Conservation (phyloP, 2,888 invertebrate genomes). For the Erebia aethiops region DNA sequence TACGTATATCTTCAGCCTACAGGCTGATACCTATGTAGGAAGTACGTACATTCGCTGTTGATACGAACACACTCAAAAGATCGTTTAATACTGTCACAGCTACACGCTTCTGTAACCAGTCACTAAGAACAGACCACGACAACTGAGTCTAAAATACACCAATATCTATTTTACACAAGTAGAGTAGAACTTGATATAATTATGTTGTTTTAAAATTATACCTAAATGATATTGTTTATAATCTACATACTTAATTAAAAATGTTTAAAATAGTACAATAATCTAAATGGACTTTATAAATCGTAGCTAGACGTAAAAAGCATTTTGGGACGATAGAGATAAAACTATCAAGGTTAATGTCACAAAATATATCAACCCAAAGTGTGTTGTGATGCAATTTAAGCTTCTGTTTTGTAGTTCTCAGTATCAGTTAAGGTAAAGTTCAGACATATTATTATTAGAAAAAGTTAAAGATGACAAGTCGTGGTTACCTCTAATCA, state of each 20-base stretch:
- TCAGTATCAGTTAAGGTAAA: background rate
- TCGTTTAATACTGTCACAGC: conserved; percentile 61
- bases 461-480: conserved; percentile 69
- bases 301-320: background rate
- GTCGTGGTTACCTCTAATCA: conserved; percentile 77
- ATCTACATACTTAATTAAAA: too few species aligned
- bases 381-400: background rate
- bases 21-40: too few species aligned
- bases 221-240: too few species aligned
- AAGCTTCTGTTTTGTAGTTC: background rate
- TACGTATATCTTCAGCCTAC: too few species aligned
- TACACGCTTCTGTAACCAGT: conserved; percentile 54
- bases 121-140: conserved; percentile 40
- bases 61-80: conserved; percentile 58
- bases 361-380: background rate
- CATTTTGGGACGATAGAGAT: too few species aligned
- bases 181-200: background rate
- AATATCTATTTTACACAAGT: background rate
- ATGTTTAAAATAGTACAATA: too few species aligned
- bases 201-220: too few species aligned
- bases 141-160: conserved; percentile 29
- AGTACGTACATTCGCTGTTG: conserved; percentile 24
- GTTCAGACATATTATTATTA: conserved; percentile 45
- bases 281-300: background rate
- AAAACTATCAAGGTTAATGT: background rate